Percentiles rank a stretch among this genome's conserved stretches.
These are phyloP conservation scores for Ibycter americanus DNA, from an alignment of 2,797 vertebrate genomes.

Conservation along the genomic window DNA sequence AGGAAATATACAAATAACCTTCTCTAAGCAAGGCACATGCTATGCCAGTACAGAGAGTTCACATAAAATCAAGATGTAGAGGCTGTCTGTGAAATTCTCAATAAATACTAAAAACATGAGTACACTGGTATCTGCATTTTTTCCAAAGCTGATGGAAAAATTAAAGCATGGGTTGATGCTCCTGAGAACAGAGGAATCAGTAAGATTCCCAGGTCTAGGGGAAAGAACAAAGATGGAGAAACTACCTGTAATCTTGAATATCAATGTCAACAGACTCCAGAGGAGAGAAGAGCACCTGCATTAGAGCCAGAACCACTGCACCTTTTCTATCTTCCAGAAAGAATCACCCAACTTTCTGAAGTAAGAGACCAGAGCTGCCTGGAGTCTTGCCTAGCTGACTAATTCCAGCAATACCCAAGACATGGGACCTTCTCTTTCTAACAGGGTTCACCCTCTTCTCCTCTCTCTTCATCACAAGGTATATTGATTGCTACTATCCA, in stretches of 20 bases:
- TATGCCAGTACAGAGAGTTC: not conserved
- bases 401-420: not conserved
- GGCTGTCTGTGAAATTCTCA: not conserved
- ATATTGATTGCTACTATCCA: not conserved
- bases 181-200: not conserved
- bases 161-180: not conserved
- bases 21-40: not conserved
- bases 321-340: not conserved
- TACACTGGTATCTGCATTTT: not conserved
- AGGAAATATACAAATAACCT: not conserved
- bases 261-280: not conserved
- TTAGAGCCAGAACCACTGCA: not conserved
- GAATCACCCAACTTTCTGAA: not conserved
- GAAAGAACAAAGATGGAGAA: not conserved
- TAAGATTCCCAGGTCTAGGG: not conserved
- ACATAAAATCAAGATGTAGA: not conserved
- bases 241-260: not conserved
- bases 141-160: not conserved
- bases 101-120: not conserved
- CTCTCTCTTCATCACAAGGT: not conserved
- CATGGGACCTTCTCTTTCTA: not conserved
- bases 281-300: not conserved
- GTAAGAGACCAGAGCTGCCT: not conserved
- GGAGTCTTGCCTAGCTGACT: not conserved
- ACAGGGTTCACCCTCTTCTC: not conserved